Evolutionary conservation across 2,113 vertebrate species (phyloP).

Genomic region (Sterrhoptilus dennistouni): DNA sequence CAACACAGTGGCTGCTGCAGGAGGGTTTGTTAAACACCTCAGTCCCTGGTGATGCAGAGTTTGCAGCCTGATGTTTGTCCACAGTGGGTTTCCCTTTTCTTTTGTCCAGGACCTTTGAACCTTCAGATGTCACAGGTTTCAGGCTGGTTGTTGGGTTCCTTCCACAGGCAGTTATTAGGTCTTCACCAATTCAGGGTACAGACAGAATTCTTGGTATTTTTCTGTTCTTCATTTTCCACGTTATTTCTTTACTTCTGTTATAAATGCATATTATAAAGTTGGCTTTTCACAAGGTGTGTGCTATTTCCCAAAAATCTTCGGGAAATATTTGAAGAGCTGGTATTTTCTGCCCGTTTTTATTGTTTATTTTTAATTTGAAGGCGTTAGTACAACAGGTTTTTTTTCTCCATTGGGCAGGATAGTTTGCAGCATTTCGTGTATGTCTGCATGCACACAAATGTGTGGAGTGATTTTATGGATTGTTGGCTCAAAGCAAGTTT

Average conservation of each 20-base stretch:
- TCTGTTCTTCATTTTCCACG: background rate
- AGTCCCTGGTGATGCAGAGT: background rate
- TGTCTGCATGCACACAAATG: background rate
- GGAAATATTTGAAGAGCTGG: background rate
- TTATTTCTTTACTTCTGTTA: background rate
- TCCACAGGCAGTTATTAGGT: background rate
- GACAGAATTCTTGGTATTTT: background rate
- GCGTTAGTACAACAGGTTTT: accelerated
- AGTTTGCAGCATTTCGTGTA: background rate
- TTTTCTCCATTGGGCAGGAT: background rate
- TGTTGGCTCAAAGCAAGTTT: background rate
- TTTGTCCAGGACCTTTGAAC: background rate
- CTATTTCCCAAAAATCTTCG: background rate
- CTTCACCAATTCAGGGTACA: background rate
- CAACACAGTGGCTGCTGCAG: background rate
- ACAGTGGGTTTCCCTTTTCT: background rate
- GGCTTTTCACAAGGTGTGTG: too few species aligned
- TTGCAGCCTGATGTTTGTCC: background rate
- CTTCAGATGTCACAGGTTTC: background rate
- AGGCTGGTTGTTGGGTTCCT: background rate
- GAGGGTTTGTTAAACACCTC: background rate
- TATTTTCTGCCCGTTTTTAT: accelerated
- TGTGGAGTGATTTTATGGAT: background rate
- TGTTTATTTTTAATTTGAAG: background rate
- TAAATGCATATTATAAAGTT: too few species aligned